Base-by-base conservation (phyloP, 2,888 invertebrate species). In the Lepetodrilus schrolli region DNA sequence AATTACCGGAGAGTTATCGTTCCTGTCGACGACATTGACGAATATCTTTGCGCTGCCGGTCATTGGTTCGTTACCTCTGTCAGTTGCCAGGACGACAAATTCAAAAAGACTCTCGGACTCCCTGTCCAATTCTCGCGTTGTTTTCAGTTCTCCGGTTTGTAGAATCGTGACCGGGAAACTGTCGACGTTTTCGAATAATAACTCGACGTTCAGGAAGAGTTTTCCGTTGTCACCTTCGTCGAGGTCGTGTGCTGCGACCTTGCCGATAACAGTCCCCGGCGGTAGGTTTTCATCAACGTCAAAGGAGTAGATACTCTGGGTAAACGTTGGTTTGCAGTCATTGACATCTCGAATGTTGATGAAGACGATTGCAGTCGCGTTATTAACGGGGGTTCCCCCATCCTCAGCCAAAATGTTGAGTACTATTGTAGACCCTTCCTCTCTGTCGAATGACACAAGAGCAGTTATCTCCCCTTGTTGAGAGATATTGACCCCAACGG, bases 1-100 rank as follows among this genome's bases (percentile, higher is more conserved):
- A 72, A 85, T 82, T 7, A 69, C 58, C 48, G 85, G 85, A 7
- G 73, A 73, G 70, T 85, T 83, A 66, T 85, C 85, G 74, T 85
- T 85, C 21, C 51, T 73, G 66, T 84, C 84, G 34, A 77, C 74
- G 36, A 85, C 78, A 13, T 75, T 78, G 7, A 85, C 77, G 26
- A 76, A 69, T 10, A 85, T 78, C 10, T 74, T 80, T 5, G 78
- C 77, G 0, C 80, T 75, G 20, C 82, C 78, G 20, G 82, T 79
- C 23, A 80, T 47, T 5, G 78, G 77, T n/a, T 83, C 80, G 43
- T 74, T 79, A 0, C 84, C 84, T 58, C 76, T 70, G 68, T 86
- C 86, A 20, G 77, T 74, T 13, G 84, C 83, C 37, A 80, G 70
- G 0, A 85, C 83, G 17, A 74, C 73, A 74, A 86, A 80, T 51